Evolutionary conservation across 2,797 vertebrate species (phyloP), one percentile per base, ranked within the genome.

Genomic region (Lagothrix lagotricha): DNA sequence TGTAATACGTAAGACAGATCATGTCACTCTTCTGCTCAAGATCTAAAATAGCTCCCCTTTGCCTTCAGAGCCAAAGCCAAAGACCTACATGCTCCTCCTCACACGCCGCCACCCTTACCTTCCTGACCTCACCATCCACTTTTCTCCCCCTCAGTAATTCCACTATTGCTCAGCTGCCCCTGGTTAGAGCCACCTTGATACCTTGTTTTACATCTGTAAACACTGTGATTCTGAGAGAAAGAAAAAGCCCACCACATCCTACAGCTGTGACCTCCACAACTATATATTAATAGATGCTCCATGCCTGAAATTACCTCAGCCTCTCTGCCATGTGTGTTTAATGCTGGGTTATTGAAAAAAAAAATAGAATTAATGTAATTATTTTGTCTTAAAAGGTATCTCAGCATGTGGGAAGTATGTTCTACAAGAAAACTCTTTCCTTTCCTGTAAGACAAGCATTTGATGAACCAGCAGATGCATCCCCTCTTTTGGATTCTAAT

Each of bases 371-470:
- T 96, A 97, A 97, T 88, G 5, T 92, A 91, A 96, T 57, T 90
- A 70, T 89, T 98, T 98, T 98, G 48, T 98, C 92, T 98, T 98
- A 96, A 57, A 97, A 99, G 99, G 99, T 99, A 76, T 99, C 99
- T 77, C 99, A 99, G 36, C 99, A 99, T 17, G 57, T 99, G 98
- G 99, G 99, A 93, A 99, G 98, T 33, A 98, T 99, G 96, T 97
- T 99, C 96, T 99, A 99, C 98, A 99, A 99, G 99, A 99, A 99
- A 99, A 99, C 99, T 90, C 98, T 99, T 86, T 99, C 99, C 3
- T 97, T 99, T 86, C 90, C 99, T 76, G 46, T 99, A 0, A 99
- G 99, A 96, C 99, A 99, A 97, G 73, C 99, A 1, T 98, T 98
- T 0, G 99, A 99, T 61, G 99, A 99, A 85, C 98, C 99, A 1